These are phyloP conservation scores for Electrophaes corylata DNA, from an alignment of 2,888 invertebrate species.

Conservation along the genomic window DNA sequence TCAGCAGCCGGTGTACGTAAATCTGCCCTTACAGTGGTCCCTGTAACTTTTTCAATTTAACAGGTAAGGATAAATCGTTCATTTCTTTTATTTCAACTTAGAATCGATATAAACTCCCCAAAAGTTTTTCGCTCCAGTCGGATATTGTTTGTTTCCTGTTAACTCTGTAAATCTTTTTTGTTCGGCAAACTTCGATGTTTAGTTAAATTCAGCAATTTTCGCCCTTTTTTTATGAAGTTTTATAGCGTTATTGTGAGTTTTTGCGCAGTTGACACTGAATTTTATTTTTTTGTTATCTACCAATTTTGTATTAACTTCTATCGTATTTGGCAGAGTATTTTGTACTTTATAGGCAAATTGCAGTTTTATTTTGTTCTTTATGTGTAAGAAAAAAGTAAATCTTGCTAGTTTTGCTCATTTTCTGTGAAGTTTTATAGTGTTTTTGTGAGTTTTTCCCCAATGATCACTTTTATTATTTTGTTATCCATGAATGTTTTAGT, in stretches of 20 bases:
- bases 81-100: slow-evolving; percentile 82
- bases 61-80: slow-evolving; percentile 83
- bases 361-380: no score
- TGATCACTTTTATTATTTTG: no score
- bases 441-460: no score
- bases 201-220: slow-evolving; percentile 32
- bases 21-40: slow-evolving; percentile 80
- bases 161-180: slow-evolving; percentile 65
- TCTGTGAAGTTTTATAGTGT: no score
- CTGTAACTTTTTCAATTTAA: slow-evolving; percentile 84
- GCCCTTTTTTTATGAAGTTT: slow-evolving; percentile 14
- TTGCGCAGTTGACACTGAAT: not conserved
- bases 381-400: no score
- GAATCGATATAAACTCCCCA: slow-evolving; percentile 78
- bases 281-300: not conserved
- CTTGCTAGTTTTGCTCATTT: no score
- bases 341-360: no score
- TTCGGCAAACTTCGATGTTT: slow-evolving; percentile 45
- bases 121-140: slow-evolving; percentile 61
- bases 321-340: no score
- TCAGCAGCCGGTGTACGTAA: slow-evolving; percentile 79
- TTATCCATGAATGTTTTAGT: no score
- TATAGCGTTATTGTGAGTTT: not conserved
- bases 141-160: slow-evolving; percentile 71
- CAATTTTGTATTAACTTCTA: no score